Evolutionary conservation across 1,140 invertebrate genomes (phyloP), one percentile per base, ranked within the genome.

Genomic region (Leucophenga varia): DNA sequence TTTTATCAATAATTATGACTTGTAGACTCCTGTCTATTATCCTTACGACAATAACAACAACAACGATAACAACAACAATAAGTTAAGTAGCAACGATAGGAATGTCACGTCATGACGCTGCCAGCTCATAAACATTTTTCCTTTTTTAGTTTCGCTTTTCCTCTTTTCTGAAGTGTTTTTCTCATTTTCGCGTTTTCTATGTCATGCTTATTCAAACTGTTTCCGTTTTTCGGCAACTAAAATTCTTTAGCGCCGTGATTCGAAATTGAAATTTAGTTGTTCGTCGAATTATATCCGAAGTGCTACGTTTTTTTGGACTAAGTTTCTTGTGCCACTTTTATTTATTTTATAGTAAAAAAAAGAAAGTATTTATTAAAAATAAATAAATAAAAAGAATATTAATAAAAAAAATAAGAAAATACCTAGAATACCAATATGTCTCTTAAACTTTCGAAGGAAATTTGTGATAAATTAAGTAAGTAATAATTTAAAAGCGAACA

Each of bases 1-100:
- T 72, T 72, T 72, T 72, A 67, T 72, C 69, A 72, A 72, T 72
- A 72, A 67, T 59, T 72, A 72, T 72, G 47, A 17, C 39, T 50
- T 20, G 28, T 18, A 41, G 21, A 43, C 21, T 52, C 22, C 22
- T 25, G 22, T 25, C 10, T 25, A 10, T 25, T 25, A 25, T 25
- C 10, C 5, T 25, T 6, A 25, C 22, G 5, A 10, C 22, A 10
- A 25, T 10, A 25, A 10, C 22, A 25, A 25, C 10, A 25, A 25
- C 22, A 6, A 10, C 22, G 22, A 25, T 10, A 25, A 10, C 22
- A 25, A 25, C 22, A 10, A 25, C 22, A 6, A 6, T 25, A 25
- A 5, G 22, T 25, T 25, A 25, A 5, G 22, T 25, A 6, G 22
- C 22, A 10, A 25, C 22, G 22, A 10, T 25, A 6, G 22, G 5